phyloP scores from a whole-genome alignment of 1,140 invertebrate species.

The Oryzaephilus surinamensis region DNA sequence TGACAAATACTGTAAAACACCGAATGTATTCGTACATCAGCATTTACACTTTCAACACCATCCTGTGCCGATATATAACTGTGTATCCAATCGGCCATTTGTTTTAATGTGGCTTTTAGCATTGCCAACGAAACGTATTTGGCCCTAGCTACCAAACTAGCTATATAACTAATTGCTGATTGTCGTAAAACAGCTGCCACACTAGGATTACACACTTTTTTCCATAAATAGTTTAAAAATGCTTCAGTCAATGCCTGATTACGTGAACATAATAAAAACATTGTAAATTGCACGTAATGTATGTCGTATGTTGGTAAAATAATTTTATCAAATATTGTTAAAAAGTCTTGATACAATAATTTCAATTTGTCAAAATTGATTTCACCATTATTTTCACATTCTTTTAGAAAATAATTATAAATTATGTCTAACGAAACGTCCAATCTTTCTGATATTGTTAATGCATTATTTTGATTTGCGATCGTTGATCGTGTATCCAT shows the following conservation, averaged over 20 bases:
- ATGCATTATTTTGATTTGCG: constrained; percentile 27
- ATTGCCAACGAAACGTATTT: constrained; percentile 55
- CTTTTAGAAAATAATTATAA: constrained; percentile 45
- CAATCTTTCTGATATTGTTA: constrained; percentile 42
- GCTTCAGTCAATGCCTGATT: constrained; percentile 52
- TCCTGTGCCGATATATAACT: constrained; percentile 57
- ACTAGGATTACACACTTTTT: constrained; percentile 58
- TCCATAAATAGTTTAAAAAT: constrained; percentile 66
- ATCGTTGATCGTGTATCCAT: constrained; percentile 26
- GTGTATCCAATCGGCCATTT: constrained; percentile 64
- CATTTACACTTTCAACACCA: constrained; percentile 37
- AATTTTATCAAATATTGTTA: constrained; percentile 59
- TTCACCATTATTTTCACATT: constrained; percentile 31
- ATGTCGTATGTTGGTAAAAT: constrained; percentile 62
- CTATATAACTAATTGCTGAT: constrained; percentile 59
- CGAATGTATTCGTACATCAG: constrained; percentile 55
- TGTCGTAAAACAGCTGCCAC: constrained; percentile 55
- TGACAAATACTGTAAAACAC: constrained; percentile 88
- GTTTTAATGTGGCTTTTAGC: constrained; percentile 49
- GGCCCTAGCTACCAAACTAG: constrained; percentile 61
- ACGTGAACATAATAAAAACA: constrained; percentile 67
- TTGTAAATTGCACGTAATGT: constrained; percentile 67
- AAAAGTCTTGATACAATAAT: constrained; percentile 39
- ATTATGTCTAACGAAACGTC: constrained; percentile 54
- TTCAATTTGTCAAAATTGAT: constrained; percentile 4